phyloP scores from a whole-genome alignment of 37 sponge, comb jelly and placozoan species.

The Spongia lamella region DNA sequence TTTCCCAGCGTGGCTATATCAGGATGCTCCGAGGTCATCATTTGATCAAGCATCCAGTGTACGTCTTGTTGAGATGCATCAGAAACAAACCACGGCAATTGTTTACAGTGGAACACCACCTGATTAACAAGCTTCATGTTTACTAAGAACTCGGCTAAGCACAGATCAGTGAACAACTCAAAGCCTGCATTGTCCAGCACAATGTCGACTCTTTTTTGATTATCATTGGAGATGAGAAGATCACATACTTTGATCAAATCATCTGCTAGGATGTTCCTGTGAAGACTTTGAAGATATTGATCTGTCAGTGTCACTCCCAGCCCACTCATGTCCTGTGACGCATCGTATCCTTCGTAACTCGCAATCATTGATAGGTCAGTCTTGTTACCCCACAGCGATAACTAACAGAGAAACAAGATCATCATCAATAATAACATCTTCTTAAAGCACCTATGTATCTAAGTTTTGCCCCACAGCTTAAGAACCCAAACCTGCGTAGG shows the following conservation, averaged over 20 bases:
- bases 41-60: constrained; percentile 73
- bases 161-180: constrained; percentile 94
- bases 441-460: too few species aligned
- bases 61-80: constrained; percentile 83
- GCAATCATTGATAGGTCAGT: constrained; percentile 91
- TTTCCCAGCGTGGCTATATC: constrained; percentile 54
- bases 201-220: constrained; percentile 65
- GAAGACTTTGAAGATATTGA: constrained; percentile 31
- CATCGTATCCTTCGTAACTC: constrained; percentile 66
- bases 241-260: constrained; percentile 62
- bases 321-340: constrained; percentile 36
- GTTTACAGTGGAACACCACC: constrained; percentile 86
- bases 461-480: too few species aligned
- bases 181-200: constrained; percentile 96
- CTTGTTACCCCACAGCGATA: constrained; percentile 98
- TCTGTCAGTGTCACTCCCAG: too few species aligned
- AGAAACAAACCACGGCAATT: constrained; percentile 98
- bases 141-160: constrained; percentile 84
- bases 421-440: too few species aligned
- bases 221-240: constrained; percentile 38
- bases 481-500: too few species aligned
- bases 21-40: constrained; percentile 21
- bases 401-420: constrained; percentile 36
- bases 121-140: constrained; percentile 42
- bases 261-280: constrained; percentile 69